A percentile compares a stretch with the other conserved stretches of the same genome.
These are phyloP conservation scores for Anthoptus insignis DNA, from an alignment of 2,888 invertebrate genomes.

Conservation along the genomic window DNA sequence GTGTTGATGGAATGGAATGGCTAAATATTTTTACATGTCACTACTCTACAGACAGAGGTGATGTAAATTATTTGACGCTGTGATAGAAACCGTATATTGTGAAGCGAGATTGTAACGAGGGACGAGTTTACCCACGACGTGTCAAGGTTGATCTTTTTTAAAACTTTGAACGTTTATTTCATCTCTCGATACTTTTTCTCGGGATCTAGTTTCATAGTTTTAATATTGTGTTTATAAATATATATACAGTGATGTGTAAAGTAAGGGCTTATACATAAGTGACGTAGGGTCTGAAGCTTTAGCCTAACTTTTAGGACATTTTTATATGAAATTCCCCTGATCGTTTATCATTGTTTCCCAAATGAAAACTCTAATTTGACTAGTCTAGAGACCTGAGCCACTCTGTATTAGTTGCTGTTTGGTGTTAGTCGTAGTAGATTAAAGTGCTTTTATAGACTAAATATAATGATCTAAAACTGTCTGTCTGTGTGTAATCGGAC, in stretches of 20 bases:
- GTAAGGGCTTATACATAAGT: conserved; percentile 63
- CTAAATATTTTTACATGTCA: conserved; percentile 73
- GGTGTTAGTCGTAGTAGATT: conserved; percentile 78
- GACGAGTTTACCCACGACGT: conserved; percentile 59
- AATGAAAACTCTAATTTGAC: conserved; percentile 50
- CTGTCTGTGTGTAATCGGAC: conserved; percentile 48
- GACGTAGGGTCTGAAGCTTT: conserved; percentile 74
- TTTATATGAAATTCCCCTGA: conserved; percentile 58
- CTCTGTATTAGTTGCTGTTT: conserved; percentile 79
- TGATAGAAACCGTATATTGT: conserved; percentile 56
- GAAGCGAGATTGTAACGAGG: conserved; percentile 58
- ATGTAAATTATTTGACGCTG: conserved; percentile 70
- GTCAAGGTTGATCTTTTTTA: conserved; percentile 56
- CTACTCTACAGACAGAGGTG: conserved; percentile 69
- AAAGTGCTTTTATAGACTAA: conserved; percentile 83
- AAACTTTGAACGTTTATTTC: conserved; percentile 48
- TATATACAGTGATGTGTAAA: conserved; percentile 52
- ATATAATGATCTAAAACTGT: conserved; percentile 58
- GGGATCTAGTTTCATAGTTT: conserved; percentile 54
- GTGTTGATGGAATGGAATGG: conserved; percentile 53
- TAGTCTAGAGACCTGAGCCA: conserved; percentile 51
- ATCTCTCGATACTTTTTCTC: conserved; percentile 71
- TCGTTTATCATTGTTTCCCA: neutral
- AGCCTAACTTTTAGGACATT: conserved; percentile 70
- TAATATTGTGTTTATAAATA: conserved; percentile 42